Evolutionary conservation across 2,797 vertebrate species (phyloP), one percentile per base, ranked within the genome.

Genomic region (Anolis apletophallus): DNA sequence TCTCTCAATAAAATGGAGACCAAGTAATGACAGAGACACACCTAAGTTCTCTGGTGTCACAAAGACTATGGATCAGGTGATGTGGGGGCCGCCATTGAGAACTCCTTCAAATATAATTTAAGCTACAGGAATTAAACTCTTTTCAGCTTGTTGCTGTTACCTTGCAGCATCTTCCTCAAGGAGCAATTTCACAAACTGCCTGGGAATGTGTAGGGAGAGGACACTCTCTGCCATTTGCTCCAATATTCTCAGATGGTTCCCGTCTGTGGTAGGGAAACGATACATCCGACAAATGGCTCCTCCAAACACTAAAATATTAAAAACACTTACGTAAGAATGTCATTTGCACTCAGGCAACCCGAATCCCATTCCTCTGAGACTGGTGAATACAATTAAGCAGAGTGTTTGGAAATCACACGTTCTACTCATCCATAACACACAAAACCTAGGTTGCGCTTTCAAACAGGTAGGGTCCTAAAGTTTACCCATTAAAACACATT

Each of bases 251-350:
- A 99, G 94, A 94, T 99, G 98, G 94, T 98, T 99, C 86, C 98
- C 99, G 0, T 98, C 98, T 0, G 98, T 99, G 72, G 98, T 98
- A 67, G 99, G 99, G 93, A 99, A 98, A 26, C 98, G 98, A 93
- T 99, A 99, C 98, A 98, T 99, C 90, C 99, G 97, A 85, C 97
- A 98, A 97, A 99, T 99, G 84, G 98, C 98, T 0, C 99, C 99
- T 2, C 98, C 98, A 17, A 99, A 99, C 93, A 98, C 99, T 99
- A 83, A 40, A 84, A 83, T 72, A 89, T 87, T n/a, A 80, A 83
- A 71, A 91, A 87, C 7, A 21, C 32, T 55, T 83, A 80, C 50
- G 77, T 52, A 81, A 91, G 52, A 7, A 5, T 0, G 50, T 52
- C 2, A 61, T 68, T 80, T 84, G 19, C 85, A n/a, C 50, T 76